phyloP scores from a whole-genome alignment of 2,888 invertebrate species.

The Amiota mariae region DNA sequence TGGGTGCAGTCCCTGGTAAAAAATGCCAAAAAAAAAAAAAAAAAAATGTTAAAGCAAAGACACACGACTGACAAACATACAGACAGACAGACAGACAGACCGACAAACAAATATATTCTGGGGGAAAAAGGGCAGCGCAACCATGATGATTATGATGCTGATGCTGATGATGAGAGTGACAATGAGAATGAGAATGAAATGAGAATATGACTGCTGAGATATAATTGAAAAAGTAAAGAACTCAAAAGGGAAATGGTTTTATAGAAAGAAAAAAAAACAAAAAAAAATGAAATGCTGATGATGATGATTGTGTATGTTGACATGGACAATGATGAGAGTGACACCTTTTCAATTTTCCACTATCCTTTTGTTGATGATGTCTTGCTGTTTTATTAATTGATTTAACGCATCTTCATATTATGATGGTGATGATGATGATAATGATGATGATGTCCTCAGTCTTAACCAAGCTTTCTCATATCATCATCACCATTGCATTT shows the following conservation, averaged over 20 bases:
- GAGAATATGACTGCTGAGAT: too few species aligned
- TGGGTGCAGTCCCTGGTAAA: constrained; percentile 45
- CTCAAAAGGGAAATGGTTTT: too few species aligned
- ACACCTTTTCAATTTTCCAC: constrained; percentile 63
- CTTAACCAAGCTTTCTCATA: not conserved
- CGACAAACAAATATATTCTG: not conserved
- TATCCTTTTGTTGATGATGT: too few species aligned
- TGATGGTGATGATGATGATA: too few species aligned
- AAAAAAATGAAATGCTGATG: constrained; percentile 43
- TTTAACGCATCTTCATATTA: too few species aligned
- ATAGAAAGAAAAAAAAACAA: constrained; percentile 13
- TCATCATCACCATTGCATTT: not conserved
- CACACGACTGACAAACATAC: not conserved
- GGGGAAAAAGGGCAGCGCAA: constrained; percentile 27
- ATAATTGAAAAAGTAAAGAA: too few species aligned
- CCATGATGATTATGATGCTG: too few species aligned
- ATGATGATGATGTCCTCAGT: too few species aligned
- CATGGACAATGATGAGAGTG: not conserved
- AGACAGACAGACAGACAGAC: too few species aligned
- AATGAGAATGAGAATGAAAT: too few species aligned
- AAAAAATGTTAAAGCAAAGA: constrained; percentile 8
- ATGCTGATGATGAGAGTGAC: not conserved
- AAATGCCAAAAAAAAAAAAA: constrained; percentile 39
- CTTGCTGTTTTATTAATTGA: constrained; percentile 59
- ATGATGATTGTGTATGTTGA: not conserved